phyloP scores from a whole-genome alignment of 2,113 vertebrate species.

The Odontophorus gujanensis region DNA sequence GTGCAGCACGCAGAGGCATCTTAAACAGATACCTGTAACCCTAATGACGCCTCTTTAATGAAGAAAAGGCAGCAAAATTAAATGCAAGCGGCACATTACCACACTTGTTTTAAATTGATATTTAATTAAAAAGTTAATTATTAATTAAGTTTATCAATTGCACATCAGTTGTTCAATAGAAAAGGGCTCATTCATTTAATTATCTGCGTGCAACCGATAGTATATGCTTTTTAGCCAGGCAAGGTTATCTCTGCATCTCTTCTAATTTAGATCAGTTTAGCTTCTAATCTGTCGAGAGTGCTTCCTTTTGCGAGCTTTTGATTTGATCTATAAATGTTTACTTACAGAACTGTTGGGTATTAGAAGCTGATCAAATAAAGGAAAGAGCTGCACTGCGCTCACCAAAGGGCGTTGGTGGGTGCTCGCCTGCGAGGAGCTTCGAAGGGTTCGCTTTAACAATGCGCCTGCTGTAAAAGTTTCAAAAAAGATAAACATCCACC shows the following conservation, averaged over 20 bases:
- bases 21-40: constrained; percentile 59
- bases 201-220: constrained; percentile 79
- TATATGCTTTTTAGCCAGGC: constrained; percentile 80
- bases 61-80: constrained; percentile 70
- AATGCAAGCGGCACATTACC: constrained; percentile 74
- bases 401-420: constrained; percentile 24
- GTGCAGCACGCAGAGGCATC: constrained; percentile 37
- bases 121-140: constrained; percentile 90
- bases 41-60: constrained; percentile 33
- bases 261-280: constrained; percentile 78
- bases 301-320: constrained; percentile 69
- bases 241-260: constrained; percentile 84
- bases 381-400: constrained; percentile 31
- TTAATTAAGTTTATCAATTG: constrained; percentile 84
- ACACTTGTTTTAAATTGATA: constrained; percentile 81
- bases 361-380: constrained; percentile 78
- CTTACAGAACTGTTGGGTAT: constrained; percentile 77
- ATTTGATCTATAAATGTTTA: constrained; percentile 76
- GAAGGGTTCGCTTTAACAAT: constrained; percentile 32
- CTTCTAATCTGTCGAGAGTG: constrained; percentile 73
- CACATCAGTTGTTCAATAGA: constrained; percentile 83
- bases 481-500: constrained; percentile 76
- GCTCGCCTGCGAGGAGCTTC: constrained; percentile 46
- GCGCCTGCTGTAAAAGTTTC: constrained; percentile 68
- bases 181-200: constrained; percentile 84